Evolutionary conservation across 2,113 vertebrate species (phyloP), one percentile per base, ranked within the genome.

Genomic region (Lepidothrix coronata): DNA sequence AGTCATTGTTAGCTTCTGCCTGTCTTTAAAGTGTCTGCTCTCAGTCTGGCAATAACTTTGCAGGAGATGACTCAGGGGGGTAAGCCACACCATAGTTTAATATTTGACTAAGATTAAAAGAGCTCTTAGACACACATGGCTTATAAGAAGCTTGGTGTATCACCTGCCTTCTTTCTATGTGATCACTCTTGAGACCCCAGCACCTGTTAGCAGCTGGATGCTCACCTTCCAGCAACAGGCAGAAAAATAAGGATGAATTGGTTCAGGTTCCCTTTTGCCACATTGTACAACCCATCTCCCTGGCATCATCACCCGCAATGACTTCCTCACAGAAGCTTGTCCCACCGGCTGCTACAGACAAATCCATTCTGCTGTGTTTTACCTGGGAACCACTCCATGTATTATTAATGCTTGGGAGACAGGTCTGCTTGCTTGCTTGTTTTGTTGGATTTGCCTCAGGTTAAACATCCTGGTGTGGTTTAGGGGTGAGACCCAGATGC

Each of bases 401-500:
- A 2, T 82, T 46, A 93, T 87, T 86, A 68, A 30, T 0, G 1
- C 92, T 67, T 3, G 82, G 80, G 49, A 96, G 89, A 91, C 91
- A 57, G 57, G 94, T 88, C 93, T 92, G 59, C 88, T 96, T 85
- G 51, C 85, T 85, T 86, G 83, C 67, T 95, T 85, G 67, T 52
- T 95, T 85, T 72, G 70, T 35, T 62, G 24, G 35, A 39, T 86
- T 95, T 90, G 91, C 94, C 93, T 86, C 86, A 57, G 89, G 94
- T 93, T 94, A 96, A 90, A 96, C 62, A 62, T 96, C 88, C 71
- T 75, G 51, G 49, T 76, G 85, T 54, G 68, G 88, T 92, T 91
- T 81, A 96, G 72, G 93, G 91, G 92, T 15, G 85, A 95, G 93
- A 93, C 88, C 91, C 37, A 33, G 87, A 96, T 94, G 49, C 74